Conservation (phyloP, 2,888 invertebrate genomes). For the Nysson spinosus region DNA sequence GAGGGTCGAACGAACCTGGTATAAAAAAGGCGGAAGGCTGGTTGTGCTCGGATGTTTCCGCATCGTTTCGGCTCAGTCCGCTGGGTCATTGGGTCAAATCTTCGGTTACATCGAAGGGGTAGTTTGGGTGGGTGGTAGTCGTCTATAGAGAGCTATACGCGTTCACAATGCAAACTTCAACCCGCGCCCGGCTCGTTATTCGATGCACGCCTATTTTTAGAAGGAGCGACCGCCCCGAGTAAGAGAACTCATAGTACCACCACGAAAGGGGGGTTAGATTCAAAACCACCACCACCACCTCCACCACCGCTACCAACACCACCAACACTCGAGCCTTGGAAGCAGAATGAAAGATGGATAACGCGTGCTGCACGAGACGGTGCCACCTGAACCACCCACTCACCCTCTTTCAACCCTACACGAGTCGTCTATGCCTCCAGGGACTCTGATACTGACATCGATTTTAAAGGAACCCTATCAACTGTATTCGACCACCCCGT, state of each 20-base stretch:
- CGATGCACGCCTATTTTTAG: slow-evolving; percentile 61
- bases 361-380: slow-evolving; percentile 25
- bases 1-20: background rate
- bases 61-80: slow-evolving; percentile 66
- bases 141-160: slow-evolving; percentile 56
- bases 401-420: background rate
- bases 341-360: slow-evolving; percentile 41
- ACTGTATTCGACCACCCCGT: no score
- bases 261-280: slow-evolving; percentile 17
- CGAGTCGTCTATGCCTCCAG: no score
- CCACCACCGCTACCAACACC: no score
- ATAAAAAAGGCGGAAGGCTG: background rate
- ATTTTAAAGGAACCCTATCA: slow-evolving; percentile 9
- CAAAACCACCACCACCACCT: no score
- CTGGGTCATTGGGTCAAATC: slow-evolving; percentile 77
- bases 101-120: slow-evolving; percentile 68
- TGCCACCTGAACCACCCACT: slow-evolving; percentile 11
- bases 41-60: slow-evolving; percentile 66
- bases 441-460: slow-evolving; percentile 9
- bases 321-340: slow-evolving; percentile 12
- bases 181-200: slow-evolving; percentile 53
- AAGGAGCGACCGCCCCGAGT: slow-evolving; percentile 45
- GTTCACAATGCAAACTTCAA: slow-evolving; percentile 71
- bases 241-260: slow-evolving; percentile 24
- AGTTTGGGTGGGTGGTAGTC: slow-evolving; percentile 63